These are phyloP conservation scores for Mastigias papua DNA, from an alignment of 30 jellyfish, hydroid and myxozoan genomes.

Conservation along the genomic window DNA sequence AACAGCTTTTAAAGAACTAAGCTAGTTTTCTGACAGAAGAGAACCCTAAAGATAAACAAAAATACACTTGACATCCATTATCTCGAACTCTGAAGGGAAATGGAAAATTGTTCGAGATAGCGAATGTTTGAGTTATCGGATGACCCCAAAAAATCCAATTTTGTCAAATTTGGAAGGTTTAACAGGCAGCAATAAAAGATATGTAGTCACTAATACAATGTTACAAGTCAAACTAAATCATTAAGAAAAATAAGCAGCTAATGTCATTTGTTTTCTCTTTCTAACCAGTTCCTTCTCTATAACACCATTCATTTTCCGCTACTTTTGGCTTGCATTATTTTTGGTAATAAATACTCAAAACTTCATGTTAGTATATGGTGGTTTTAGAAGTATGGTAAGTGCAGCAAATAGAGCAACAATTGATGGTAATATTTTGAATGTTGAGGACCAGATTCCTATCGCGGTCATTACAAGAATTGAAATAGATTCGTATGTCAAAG, in stretches of 20 bases:
- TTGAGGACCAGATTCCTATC: no score
- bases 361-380: no score
- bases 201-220: neutral
- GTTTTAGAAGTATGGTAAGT: no score
- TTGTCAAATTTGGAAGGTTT: neutral
- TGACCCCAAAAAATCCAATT: neutral
- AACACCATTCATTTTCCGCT: neutral
- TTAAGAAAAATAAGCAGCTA: neutral
- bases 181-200: neutral
- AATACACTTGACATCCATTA: neutral
- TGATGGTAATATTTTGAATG: no score
- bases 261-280: neutral
- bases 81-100: slow-evolving; percentile 18
- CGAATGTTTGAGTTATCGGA: slow-evolving; percentile 19
- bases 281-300: neutral
- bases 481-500: no score
- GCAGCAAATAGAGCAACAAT: no score
- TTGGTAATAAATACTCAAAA: no score
- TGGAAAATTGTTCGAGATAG: slow-evolving; percentile 4
- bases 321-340: no score
- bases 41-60: no score
- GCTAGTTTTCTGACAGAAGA: no score
- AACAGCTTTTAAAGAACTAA: no score
- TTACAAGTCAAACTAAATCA: neutral
- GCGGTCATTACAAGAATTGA: no score